These are phyloP conservation scores for Clistopyga incitator DNA, from an alignment of 2,888 invertebrate genomes.

Conservation along the genomic window DNA sequence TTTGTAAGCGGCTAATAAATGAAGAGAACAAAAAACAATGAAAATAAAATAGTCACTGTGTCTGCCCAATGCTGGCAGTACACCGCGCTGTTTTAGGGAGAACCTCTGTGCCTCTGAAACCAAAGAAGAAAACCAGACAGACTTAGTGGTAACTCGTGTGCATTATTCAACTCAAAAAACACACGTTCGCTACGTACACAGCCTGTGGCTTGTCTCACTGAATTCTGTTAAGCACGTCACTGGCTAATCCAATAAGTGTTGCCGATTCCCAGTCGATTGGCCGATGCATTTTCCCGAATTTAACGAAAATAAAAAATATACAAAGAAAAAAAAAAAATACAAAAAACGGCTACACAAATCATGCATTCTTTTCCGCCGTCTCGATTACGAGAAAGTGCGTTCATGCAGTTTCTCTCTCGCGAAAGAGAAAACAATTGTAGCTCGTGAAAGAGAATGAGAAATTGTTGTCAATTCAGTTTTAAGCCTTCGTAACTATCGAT, in stretches of 20 bases:
- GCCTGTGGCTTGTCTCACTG: slow-evolving; percentile 74
- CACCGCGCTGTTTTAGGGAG: slow-evolving; percentile 80
- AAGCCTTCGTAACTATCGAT: not conserved
- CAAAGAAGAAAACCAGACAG: slow-evolving; percentile 81
- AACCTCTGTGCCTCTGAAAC: slow-evolving; percentile 82
- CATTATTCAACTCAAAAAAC: slow-evolving; percentile 66
- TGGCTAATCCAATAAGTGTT: slow-evolving; percentile 82
- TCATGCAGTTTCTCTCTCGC: not conserved
- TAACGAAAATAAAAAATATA: not conserved
- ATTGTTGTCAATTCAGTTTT: not conserved
- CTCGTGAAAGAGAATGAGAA: not conserved
- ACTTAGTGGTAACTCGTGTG: slow-evolving; percentile 80
- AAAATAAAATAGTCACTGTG: slow-evolving; percentile 80
- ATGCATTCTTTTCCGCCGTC: not conserved
- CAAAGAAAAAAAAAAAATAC: not conserved
- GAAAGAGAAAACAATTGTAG: not conserved
- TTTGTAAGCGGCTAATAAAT: slow-evolving; percentile 8
- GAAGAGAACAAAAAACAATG: slow-evolving; percentile 60
- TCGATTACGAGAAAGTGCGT: not conserved
- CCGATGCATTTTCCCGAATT: slow-evolving; percentile 22
- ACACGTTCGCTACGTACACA: slow-evolving; percentile 78
- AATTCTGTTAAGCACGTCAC: slow-evolving; percentile 76
- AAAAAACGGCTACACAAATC: not conserved
- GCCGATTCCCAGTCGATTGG: slow-evolving; percentile 78
- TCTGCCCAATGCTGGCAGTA: slow-evolving; percentile 82